Evolutionary conservation across 2,113 vertebrate genomes (phyloP).

Genomic region (Nycticebus coucang): DNA sequence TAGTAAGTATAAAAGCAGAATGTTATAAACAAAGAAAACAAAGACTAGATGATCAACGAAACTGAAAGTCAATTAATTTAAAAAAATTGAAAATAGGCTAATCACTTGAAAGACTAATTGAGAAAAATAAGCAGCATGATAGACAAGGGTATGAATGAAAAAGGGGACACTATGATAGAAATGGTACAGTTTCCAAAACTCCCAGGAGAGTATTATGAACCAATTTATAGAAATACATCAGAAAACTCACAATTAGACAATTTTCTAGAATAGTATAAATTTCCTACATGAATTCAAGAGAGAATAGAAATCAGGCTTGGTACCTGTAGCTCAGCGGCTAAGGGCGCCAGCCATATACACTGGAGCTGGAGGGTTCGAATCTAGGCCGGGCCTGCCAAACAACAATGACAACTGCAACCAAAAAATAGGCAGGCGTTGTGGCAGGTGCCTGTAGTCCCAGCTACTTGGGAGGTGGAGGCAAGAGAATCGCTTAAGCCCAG

Average conservation of each 20-base stretch:
- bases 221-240: background rate
- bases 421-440: too few species aligned
- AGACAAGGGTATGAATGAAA: background rate
- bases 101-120: background rate
- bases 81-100: background rate
- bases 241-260: background rate
- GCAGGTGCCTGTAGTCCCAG: too few species aligned
- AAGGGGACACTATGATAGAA: background rate
- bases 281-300: slow-evolving; percentile 1
- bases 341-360: too few species aligned
- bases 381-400: too few species aligned
- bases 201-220: background rate
- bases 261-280: background rate
- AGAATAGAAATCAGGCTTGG: background rate
- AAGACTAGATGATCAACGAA: background rate
- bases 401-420: too few species aligned
- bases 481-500: too few species aligned
- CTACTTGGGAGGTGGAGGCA: too few species aligned
- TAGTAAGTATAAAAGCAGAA: background rate
- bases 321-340: too few species aligned
- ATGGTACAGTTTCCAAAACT: background rate
- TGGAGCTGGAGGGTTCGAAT: too few species aligned
- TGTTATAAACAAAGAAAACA: background rate
- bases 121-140: background rate
- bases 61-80: background rate